These are phyloP conservation scores for Achroia grisella DNA, from an alignment of 1,140 invertebrate species.

Conservation along the genomic window DNA sequence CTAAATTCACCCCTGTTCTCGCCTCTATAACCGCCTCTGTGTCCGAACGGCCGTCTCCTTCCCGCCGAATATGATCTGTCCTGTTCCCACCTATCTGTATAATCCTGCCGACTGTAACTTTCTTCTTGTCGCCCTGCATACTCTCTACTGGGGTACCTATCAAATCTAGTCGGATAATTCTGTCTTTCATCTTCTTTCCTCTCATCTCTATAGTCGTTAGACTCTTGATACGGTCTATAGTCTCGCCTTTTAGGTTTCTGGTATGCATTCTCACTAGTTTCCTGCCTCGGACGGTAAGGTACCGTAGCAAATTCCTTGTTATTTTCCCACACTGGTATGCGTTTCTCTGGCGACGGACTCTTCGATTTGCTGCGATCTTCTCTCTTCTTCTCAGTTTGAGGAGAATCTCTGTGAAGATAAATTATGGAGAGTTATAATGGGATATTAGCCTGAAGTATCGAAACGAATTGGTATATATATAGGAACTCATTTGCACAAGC, in stretches of 20 bases:
- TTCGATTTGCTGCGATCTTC: slow-evolving; percentile 34
- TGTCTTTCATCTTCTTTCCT: slow-evolving; percentile 30
- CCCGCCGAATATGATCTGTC: slow-evolving; percentile 16
- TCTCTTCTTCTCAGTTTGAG: slow-evolving; percentile 26
- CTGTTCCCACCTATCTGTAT: slow-evolving; percentile 32
- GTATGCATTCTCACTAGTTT: slow-evolving; percentile 20
- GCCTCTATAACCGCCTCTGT: slow-evolving; percentile 23
- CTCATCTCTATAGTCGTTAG: slow-evolving; percentile 15
- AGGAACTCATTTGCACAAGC: too few species aligned
- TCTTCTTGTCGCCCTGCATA: slow-evolving; percentile 11
- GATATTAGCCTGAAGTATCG: too few species aligned
- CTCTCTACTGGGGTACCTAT: slow-evolving; percentile 25
- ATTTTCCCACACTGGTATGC: slow-evolving; percentile 43
- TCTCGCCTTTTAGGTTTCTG: slow-evolving; percentile 17
- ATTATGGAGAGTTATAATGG: not conserved
- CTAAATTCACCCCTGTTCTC: slow-evolving; percentile 2
- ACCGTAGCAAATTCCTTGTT: slow-evolving; percentile 20
- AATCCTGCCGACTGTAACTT: slow-evolving; percentile 10
- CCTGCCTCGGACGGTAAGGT: slow-evolving; percentile 18
- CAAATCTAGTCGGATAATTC: slow-evolving; percentile 21
- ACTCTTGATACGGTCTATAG: too few species aligned
- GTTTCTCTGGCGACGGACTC: slow-evolving; percentile 34
- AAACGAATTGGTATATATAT: too few species aligned
- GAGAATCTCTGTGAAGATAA: slow-evolving; percentile 27
- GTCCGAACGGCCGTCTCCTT: slow-evolving; percentile 22